A percentile compares a stretch with the other conserved stretches of the same genome.
These are phyloP conservation scores for Diarsia brunnea DNA, from an alignment of 2,888 invertebrate genomes.

Conservation along the genomic window DNA sequence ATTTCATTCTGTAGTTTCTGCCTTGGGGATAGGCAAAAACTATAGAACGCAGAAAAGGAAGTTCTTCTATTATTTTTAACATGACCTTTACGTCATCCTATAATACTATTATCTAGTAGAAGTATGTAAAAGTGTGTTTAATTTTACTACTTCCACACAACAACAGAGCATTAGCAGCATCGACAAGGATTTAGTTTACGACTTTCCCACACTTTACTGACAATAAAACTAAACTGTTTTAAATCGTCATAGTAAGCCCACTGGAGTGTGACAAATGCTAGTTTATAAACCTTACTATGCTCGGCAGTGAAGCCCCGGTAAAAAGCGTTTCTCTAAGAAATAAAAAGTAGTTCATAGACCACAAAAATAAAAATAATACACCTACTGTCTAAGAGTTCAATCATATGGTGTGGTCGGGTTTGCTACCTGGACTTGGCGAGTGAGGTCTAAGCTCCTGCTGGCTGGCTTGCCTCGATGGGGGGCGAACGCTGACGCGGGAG, in stretches of 20 bases:
- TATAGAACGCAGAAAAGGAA: not conserved
- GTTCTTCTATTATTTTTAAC: not conserved
- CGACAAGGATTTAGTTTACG: not conserved
- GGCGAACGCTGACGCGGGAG: conserved; percentile 94
- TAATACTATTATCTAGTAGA: not conserved
- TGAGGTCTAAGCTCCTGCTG: conserved; percentile 96
- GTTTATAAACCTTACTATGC: not conserved
- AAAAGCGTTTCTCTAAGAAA: not conserved
- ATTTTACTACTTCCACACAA: not conserved
- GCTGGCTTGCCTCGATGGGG: conserved; percentile 96
- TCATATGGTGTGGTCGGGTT: conserved; percentile 19
- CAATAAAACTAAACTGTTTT: too few relatives aligned
- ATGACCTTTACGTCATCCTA: too few relatives aligned
- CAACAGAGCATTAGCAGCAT: not conserved
- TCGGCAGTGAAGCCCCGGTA: not conserved
- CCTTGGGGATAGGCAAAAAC: not conserved
- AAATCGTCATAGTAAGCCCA: too few relatives aligned
- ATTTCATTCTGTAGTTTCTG: not conserved
- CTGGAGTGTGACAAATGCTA: not conserved
- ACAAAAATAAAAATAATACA: conserved; percentile 23
- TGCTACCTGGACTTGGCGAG: conserved; percentile 93
- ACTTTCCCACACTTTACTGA: not conserved
- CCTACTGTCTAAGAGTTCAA: conserved; percentile 33
- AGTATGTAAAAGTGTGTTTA: not conserved
- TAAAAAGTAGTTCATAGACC: conserved; percentile 40